These are phyloP conservation scores for Azorinus chamasolen DNA, from an alignment of 2,888 invertebrate genomes.

Conservation along the genomic window DNA sequence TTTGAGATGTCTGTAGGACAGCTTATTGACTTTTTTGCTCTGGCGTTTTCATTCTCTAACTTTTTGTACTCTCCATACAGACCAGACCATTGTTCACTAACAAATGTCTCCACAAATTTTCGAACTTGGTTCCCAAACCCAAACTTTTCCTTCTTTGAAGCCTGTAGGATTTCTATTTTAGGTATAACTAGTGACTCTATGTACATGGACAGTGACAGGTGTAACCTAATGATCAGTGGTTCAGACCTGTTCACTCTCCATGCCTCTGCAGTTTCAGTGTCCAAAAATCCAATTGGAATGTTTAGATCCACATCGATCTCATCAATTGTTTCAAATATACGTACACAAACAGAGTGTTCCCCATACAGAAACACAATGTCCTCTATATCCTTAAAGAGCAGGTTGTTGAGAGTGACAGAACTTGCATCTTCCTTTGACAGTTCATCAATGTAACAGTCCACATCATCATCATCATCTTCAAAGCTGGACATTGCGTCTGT, in stretches of 20 bases:
- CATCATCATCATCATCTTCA: constrained; percentile 44
- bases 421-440: constrained; percentile 32
- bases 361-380: constrained; percentile 69
- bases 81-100: constrained; percentile 67
- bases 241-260: constrained; percentile 77
- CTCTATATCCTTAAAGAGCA: constrained; percentile 74
- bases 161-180: constrained; percentile 79
- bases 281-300: constrained; percentile 61
- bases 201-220: constrained; percentile 75
- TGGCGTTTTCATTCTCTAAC: constrained; percentile 22
- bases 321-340: constrained; percentile 75
- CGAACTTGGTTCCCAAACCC: constrained; percentile 79
- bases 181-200: constrained; percentile 76
- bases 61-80: constrained; percentile 46
- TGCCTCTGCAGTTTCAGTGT: constrained; percentile 76
- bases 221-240: constrained; percentile 75
- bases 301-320: constrained; percentile 80
- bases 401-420: constrained; percentile 44
- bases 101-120: constrained; percentile 74
- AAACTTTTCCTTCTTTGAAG: constrained; percentile 77
- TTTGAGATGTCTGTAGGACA: constrained; percentile 24
- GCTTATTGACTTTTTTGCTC: constrained; percentile 35
- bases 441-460: constrained; percentile 14
- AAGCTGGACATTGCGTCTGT: constrained; percentile 70
- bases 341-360: constrained; percentile 66